These are phyloP conservation scores for Clistopyga incitator DNA, from an alignment of 2,888 invertebrate species.

Conservation along the genomic window DNA sequence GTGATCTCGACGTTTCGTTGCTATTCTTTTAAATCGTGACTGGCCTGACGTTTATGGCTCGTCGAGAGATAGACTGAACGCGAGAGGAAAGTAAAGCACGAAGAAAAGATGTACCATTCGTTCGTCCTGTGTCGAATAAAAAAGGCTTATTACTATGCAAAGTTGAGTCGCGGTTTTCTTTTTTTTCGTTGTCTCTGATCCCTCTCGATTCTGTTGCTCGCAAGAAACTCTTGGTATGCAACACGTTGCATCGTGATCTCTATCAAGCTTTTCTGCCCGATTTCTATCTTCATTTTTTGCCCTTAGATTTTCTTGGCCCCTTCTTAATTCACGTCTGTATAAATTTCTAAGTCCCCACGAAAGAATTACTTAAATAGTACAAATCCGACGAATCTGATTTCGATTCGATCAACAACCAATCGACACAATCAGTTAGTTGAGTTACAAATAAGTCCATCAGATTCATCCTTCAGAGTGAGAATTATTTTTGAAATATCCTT, in stretches of 20 bases:
- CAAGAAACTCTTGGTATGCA: slow-evolving; percentile 28
- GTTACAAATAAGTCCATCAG: no score
- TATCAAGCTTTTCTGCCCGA: slow-evolving; percentile 15
- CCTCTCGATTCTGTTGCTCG: neutral
- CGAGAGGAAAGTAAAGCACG: slow-evolving; percentile 5
- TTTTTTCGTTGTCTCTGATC: neutral
- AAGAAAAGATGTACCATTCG: slow-evolving; percentile 28
- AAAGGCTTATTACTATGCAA: slow-evolving; percentile 48
- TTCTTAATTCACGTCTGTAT: neutral
- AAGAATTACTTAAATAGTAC: no score
- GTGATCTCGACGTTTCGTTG: slow-evolving; percentile 27
- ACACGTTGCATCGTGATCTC: slow-evolving; percentile 33
- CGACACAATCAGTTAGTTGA: no score
- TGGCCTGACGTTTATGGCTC: slow-evolving; percentile 24
- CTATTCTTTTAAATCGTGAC: slow-evolving; percentile 14
- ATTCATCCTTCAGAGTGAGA: no score
- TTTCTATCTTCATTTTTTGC: neutral
- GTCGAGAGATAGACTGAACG: slow-evolving; percentile 2
- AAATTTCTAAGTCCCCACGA: no score
- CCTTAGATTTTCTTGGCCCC: neutral
- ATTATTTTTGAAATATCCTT: no score
- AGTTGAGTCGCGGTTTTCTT: slow-evolving; percentile 17
- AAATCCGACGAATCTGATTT: no score
- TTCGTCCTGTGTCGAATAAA: slow-evolving; percentile 28
- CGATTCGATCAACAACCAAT: no score